phyloP scores from a whole-genome alignment of 2,113 vertebrate species.

The Malurus alboscapulatus region DNA sequence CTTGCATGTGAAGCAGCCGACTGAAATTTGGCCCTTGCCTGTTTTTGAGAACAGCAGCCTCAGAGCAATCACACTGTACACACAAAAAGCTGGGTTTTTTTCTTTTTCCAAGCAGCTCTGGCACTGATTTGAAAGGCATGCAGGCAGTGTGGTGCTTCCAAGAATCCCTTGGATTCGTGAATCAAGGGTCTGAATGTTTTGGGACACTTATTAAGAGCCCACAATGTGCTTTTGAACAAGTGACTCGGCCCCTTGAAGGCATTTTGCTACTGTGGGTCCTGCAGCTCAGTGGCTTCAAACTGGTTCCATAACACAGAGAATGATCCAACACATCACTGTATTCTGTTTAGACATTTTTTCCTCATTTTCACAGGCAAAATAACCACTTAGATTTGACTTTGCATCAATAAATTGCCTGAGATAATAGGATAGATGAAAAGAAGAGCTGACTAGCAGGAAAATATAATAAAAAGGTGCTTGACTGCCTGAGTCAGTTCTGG shows the following conservation, averaged over 20 bases:
- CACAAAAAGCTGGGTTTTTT: background rate
- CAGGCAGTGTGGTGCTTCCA: background rate
- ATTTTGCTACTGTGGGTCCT: background rate
- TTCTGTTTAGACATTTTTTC: background rate
- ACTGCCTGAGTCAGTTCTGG: slow-evolving; percentile 27
- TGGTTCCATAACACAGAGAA: background rate
- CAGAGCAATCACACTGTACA: background rate
- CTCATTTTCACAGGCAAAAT: slow-evolving; percentile 16
- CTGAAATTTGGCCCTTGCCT: background rate
- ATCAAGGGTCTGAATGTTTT: background rate
- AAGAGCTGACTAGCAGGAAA: slow-evolving; percentile 49
- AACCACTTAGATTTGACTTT: slow-evolving; percentile 32
- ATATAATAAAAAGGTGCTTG: slow-evolving; percentile 62
- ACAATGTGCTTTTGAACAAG: background rate
- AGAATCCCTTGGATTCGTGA: background rate
- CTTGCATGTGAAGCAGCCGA: background rate
- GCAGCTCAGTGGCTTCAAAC: background rate
- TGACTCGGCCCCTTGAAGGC: background rate
- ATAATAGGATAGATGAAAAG: slow-evolving; percentile 44
- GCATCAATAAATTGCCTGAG: slow-evolving; percentile 28
- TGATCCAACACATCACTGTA: background rate
- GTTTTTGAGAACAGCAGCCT: background rate
- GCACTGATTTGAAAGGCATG: background rate
- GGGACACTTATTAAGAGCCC: background rate
- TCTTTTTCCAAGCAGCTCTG: background rate